Evolutionary conservation across 1,140 invertebrate species (phyloP).

Genomic region (Bombus consobrinus): DNA sequence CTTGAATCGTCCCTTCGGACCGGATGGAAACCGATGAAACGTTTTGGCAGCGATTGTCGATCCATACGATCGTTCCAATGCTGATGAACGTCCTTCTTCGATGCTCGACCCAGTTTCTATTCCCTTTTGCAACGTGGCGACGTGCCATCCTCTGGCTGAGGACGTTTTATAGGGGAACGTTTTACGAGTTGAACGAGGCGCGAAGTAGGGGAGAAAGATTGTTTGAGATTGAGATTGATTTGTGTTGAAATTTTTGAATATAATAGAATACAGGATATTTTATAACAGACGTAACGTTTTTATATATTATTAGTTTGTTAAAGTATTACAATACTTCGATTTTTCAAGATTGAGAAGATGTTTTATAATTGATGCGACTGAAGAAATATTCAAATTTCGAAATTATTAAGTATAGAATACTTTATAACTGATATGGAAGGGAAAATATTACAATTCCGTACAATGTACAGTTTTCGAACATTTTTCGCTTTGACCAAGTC

Average conservation of each 20-base stretch:
- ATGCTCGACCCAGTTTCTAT: neutral
- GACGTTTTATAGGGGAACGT: conserved; percentile 53
- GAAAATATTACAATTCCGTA: neutral
- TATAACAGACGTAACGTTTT: neutral
- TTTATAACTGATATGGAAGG: neutral
- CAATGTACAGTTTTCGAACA: neutral
- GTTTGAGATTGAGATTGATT: neutral
- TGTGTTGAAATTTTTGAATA: too few relatives aligned
- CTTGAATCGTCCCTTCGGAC: neutral
- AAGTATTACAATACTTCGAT: too few relatives aligned
- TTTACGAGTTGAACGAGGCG: conserved; percentile 42
- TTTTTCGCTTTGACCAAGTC: neutral
- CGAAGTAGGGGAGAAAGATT: conserved; percentile 5
- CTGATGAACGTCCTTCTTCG: conserved; percentile 31
- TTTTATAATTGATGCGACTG: neutral
- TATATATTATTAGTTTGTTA: neutral
- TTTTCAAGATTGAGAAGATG: neutral
- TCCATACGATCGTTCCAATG: conserved; percentile 41
- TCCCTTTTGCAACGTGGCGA: conserved; percentile 32
- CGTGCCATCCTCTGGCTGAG: conserved; percentile 43
- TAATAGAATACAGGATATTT: too few relatives aligned
- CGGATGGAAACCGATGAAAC: neutral
- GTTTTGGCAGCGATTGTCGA: conserved; percentile 28
- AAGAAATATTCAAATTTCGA: neutral
- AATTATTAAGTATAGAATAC: neutral